Evolutionary conservation across 2,113 vertebrate species (phyloP).

Genomic region (Sclerurus mexicanus): DNA sequence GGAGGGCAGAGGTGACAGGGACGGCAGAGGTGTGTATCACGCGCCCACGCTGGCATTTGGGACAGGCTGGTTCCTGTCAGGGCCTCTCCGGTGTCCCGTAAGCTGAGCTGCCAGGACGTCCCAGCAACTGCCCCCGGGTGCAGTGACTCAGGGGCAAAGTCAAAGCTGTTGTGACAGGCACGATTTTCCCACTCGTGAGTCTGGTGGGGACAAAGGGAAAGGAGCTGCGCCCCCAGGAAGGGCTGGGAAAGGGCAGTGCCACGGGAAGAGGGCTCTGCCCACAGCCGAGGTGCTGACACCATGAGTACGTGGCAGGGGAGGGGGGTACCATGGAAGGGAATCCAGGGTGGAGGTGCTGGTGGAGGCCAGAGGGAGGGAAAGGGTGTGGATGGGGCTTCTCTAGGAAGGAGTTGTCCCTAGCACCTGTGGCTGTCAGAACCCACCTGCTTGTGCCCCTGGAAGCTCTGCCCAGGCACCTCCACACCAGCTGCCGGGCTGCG

Average conservation of each 20-base stretch:
- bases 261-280: not conserved
- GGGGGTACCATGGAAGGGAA: rapidly evolving
- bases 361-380: no score
- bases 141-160: not conserved
- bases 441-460: slow-evolving; percentile 81
- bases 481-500: slow-evolving; percentile 70
- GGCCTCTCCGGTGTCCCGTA: not conserved
- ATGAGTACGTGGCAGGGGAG: not conserved
- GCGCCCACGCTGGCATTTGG: not conserved
- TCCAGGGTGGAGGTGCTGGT: not conserved
- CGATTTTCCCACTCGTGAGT: not conserved
- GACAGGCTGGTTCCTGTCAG: not conserved
- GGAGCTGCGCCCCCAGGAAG: not conserved
- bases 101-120: not conserved
- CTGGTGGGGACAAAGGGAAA: not conserved
- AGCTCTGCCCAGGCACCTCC: slow-evolving; percentile 72
- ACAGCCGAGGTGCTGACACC: not conserved
- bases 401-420: not conserved
- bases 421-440: not conserved
- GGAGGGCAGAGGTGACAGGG: not conserved
- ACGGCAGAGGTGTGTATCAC: not conserved
- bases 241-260: not conserved
- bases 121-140: not conserved
- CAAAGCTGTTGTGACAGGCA: not conserved
- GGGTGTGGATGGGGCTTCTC: not conserved